A percentile compares a stretch with the other conserved stretches of the same genome.
Evolutionary conservation across 2,797 vertebrate species (phyloP).

Genomic region (Etheostoma nigrum): DNA sequence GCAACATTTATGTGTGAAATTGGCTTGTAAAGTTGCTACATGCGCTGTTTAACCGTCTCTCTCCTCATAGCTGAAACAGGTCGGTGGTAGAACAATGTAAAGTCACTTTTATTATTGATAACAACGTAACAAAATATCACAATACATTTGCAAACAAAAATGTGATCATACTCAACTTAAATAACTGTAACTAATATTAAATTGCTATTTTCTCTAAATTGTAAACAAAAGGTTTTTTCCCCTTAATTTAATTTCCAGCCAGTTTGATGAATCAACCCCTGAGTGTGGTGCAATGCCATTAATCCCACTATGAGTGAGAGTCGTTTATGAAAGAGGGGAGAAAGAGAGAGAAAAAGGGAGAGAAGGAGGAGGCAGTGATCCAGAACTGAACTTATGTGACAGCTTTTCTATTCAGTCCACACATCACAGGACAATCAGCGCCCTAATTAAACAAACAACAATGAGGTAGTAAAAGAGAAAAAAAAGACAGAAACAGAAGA

Average conservation of each 20-base stretch:
- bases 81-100: not conserved
- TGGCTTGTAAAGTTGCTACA: not conserved
- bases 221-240: slow-evolving; percentile 14
- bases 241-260: slow-evolving; percentile 16
- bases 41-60: not conserved
- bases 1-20: slow-evolving; percentile 22
- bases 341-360: slow-evolving; percentile 22
- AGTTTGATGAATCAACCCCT: slow-evolving; percentile 25
- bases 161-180: not conserved
- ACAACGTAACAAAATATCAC: not conserved
- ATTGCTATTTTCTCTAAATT: not conserved
- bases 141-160: not conserved
- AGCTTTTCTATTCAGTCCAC: slow-evolving; percentile 67
- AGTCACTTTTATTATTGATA: not conserved
- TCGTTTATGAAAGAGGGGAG: slow-evolving; percentile 38
- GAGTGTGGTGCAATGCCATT: slow-evolving; percentile 11
- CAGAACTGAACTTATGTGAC: slow-evolving; percentile 77
- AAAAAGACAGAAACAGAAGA: slow-evolving; percentile 24
- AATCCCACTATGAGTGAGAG: slow-evolving; percentile 25
- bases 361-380: slow-evolving; percentile 65
- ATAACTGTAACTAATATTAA: not conserved
- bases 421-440: slow-evolving; percentile 72
- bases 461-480: slow-evolving; percentile 10
- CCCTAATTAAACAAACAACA: slow-evolving; percentile 75
- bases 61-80: not conserved